Evolutionary conservation across 1,140 invertebrate genomes (phyloP), one percentile per base, ranked within the genome.

Genomic region (Pomacea maculata): DNA sequence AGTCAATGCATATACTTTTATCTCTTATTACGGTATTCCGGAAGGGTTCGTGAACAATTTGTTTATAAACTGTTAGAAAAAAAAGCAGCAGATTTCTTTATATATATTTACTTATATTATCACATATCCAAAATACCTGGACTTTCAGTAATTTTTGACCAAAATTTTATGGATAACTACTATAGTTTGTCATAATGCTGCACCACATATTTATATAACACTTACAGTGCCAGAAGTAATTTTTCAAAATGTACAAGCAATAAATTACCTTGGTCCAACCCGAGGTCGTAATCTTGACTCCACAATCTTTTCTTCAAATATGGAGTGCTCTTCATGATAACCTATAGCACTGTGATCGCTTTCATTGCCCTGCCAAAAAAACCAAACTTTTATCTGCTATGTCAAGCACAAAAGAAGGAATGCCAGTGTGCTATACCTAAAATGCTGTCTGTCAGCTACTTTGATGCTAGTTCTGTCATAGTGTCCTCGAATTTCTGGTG

Each of bases 311-410:
- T 83, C 79, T 52, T 79, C 57, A 77, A 67, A 79, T 21, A 74
- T 55, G 17, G 54, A 64, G 54, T 64, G 73, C 52, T 67, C 64
- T 34, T 67, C 34, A 63, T 57, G 45, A 15, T 79, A 75, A 67
- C 84, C 79, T 54, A 85, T 80, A 57, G 84, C 86, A 84, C 83
- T 86, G 55, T 85, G 83, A 76, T 86, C 86, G 83, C 83, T 84
- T 57, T 80, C 82, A 29, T 85, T 74, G 21, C 80, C 80, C 76
- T 82, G 54, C 80, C 81, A 76, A 68, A 73, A 78, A 75, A 21
- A 82, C 0, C 25, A 25, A 80, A 3, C 61, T 45, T 45, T 45
- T 45, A 45, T 25, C 25, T 25, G 25, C 25, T 25, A 25, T 25
- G 25, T 25, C 25, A 25, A 25, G 25, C 25, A 25, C 25, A 25